Conservation (phyloP, 1,140 invertebrate species). For the Paraescarpia echinospica region DNA sequence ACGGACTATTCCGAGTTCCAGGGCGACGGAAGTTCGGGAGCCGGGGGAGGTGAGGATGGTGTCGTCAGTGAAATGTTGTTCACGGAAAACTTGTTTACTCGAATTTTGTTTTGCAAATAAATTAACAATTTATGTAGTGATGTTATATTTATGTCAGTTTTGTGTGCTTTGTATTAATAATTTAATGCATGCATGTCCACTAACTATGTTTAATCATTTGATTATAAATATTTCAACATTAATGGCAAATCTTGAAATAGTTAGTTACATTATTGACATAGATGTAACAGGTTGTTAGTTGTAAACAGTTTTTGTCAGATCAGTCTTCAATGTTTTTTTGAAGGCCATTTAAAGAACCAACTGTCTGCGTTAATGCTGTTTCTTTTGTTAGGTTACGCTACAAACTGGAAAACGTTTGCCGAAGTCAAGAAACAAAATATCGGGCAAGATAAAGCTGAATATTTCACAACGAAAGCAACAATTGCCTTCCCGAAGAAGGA, state of each 20-base stretch:
- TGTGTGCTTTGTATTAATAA: no score
- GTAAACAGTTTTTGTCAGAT: neutral
- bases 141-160: no score
- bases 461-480: conserved; percentile 72
- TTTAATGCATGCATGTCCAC: no score
- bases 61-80: neutral
- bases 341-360: neutral
- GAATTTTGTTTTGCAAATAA: neutral
- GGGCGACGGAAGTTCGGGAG: conserved; percentile 15
- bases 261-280: no score
- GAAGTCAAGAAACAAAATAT: conserved; percentile 69
- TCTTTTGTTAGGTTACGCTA: conserved; percentile 33
- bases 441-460: conserved; percentile 72
- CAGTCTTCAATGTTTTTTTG: neutral
- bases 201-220: no score
- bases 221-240: no score
- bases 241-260: no score
- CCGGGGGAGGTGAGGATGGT: neutral
- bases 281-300: no score
- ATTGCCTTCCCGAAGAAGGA: conserved; percentile 73
- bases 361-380: neutral
- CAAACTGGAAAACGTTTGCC: conserved; percentile 68
- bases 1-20: conserved; percentile 38
- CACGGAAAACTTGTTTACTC: neutral
- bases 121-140: neutral